Conservation (phyloP, 2,113 vertebrate species). For the Trachemys scripta region DNA sequence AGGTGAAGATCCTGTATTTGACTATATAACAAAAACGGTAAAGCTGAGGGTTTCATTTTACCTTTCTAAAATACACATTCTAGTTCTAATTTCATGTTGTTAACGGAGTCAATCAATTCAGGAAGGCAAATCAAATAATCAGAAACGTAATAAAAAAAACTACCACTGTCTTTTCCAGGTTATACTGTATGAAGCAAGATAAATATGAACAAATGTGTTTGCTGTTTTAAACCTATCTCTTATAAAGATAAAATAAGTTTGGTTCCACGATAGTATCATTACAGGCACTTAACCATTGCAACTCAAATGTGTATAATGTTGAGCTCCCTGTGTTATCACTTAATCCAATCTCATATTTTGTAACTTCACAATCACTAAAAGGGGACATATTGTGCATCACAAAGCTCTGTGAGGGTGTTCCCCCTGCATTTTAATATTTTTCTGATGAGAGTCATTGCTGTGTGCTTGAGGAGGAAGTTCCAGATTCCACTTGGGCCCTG, state of each 20-base stretch:
- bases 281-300: not conserved
- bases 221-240: not conserved
- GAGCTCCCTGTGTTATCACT: not conserved
- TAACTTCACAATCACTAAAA: not conserved
- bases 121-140: not conserved
- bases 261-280: not conserved
- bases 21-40: slow-evolving; percentile 61
- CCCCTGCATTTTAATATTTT: not conserved
- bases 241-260: not conserved
- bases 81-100: not conserved
- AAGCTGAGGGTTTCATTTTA: not conserved
- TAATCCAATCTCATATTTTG: not conserved
- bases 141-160: not conserved
- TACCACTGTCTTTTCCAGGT: rapidly evolving
- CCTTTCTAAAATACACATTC: not conserved
- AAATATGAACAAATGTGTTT: not conserved
- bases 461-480: not conserved
- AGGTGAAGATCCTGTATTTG: slow-evolving; percentile 76
- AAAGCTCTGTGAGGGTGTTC: not conserved
- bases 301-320: not conserved
- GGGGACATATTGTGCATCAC: not conserved
- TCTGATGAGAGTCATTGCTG: not conserved
- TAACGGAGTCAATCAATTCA: not conserved
- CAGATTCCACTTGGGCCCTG: not conserved
- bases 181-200: rapidly evolving